Conservation (phyloP, 2,888 invertebrate genomes). For the Malachius bipustulatus region DNA sequence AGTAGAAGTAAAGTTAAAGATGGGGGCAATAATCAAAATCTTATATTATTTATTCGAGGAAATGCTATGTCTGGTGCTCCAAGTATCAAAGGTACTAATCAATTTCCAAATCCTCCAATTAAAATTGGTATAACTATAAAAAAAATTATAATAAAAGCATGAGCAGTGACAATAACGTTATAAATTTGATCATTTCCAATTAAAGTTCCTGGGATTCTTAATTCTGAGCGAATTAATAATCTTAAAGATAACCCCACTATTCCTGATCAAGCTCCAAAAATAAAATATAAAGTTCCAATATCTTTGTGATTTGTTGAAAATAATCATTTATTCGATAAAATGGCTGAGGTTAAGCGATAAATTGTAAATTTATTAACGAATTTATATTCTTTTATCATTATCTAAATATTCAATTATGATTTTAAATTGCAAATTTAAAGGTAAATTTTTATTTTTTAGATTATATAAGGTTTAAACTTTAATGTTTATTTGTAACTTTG, state of each 20-base stretch:
- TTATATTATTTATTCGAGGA: slow-evolving; percentile 72
- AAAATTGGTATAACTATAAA: slow-evolving; percentile 51
- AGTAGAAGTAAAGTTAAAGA: slow-evolving; percentile 41
- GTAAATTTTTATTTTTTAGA: too few species aligned
- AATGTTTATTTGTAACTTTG: slow-evolving; percentile 49
- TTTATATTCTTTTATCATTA: slow-evolving; percentile 41
- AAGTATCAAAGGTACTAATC: slow-evolving; percentile 68
- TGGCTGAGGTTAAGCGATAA: slow-evolving; percentile 52
- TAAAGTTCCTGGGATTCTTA: slow-evolving; percentile 52
- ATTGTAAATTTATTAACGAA: slow-evolving; percentile 51
- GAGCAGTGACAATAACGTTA: slow-evolving; percentile 65
- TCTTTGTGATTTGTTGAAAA: too few species aligned
- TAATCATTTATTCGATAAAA: slow-evolving; percentile 54
- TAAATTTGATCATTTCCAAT: too few species aligned
- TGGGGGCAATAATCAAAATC: slow-evolving; percentile 62
- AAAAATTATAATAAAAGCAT: slow-evolving; percentile 76
- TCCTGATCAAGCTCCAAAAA: slow-evolving; percentile 55
- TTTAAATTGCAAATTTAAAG: slow-evolving; percentile 55
- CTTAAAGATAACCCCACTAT: slow-evolving; percentile 60
- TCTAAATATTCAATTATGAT: slow-evolving; percentile 46
- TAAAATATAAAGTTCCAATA: slow-evolving; percentile 63
- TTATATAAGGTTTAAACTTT: too few species aligned
- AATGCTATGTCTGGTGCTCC: slow-evolving; percentile 74
- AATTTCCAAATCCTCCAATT: slow-evolving; percentile 78
- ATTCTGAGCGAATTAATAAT: slow-evolving; percentile 58